Conservation (phyloP, 2,888 invertebrate species). For the Drosophila percnosoma region DNA sequence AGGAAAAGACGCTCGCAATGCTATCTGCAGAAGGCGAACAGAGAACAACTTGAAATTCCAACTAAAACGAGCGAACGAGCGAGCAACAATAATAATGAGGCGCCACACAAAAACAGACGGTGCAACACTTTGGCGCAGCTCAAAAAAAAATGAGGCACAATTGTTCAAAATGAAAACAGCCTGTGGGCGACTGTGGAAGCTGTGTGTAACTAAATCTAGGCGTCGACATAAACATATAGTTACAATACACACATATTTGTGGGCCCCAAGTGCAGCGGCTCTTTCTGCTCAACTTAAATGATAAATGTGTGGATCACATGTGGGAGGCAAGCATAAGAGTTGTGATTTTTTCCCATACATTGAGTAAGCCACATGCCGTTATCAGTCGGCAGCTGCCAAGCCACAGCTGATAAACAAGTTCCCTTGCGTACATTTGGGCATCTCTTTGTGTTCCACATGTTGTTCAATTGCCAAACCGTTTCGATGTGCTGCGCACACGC, state of each 20-base stretch:
- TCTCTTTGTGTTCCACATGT: not conserved
- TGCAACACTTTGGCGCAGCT: conserved; percentile 62
- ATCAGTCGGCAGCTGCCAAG: conserved; percentile 38
- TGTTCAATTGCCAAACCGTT: conserved; percentile 42
- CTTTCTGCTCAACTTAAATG: conserved; percentile 26
- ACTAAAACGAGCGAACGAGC: not conserved
- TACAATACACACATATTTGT: conserved; percentile 21
- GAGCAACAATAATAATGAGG: conserved; percentile 60
- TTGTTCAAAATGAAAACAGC: conserved; percentile 9
- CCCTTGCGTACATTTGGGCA: not conserved
- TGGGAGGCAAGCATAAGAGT: conserved; percentile 9
- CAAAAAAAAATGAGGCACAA: conserved; percentile 5
- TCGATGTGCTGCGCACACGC: conserved; percentile 41
- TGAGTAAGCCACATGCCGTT: conserved; percentile 17
- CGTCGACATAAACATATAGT: conserved; percentile 3
- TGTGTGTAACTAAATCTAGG: conserved; percentile 6
- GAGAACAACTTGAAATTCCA: not conserved
- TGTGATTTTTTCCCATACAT: conserved; percentile 3
- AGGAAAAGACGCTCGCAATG: conserved; percentile 43
- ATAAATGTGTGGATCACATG: conserved; percentile 26
- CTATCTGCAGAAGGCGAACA: conserved; percentile 29
- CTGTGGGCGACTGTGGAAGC: conserved; percentile 19
- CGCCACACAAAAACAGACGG: conserved; percentile 65
- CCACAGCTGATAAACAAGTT: conserved; percentile 3
- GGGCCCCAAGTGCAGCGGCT: conserved; percentile 12